Base-by-base conservation (phyloP, 1,140 invertebrate genomes). In the Brachystomella parvula region DNA sequence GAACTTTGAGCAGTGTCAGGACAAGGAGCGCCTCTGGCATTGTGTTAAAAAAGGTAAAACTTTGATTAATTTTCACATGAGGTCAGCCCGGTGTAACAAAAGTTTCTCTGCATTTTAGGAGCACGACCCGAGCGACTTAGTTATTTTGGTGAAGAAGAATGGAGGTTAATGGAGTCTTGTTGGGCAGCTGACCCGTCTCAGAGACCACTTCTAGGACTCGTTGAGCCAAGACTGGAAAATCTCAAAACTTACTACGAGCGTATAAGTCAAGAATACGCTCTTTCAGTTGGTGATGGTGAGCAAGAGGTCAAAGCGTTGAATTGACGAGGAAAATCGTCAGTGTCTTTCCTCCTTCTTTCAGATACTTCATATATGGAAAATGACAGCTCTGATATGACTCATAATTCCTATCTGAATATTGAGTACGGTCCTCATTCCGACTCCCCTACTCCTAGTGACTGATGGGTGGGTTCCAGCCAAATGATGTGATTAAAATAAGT, bases 21-120 rank as follows among this genome's bases (percentile, higher is more conserved):
- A 89, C 70, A 94, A 94, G 75, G 90, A 94, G 76, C 88, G 92
- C 73, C 77, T 94, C 0, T 94, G 90, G 90, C 88, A 79, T 53
- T 87, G 83, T 76, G 91, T 94, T 0, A 86, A 85, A 75, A 85
- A 85, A 87, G 90, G 90, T 92, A 78, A 35, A n/a, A 58, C 31
- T 56, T 6, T 62, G 24, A n/a, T 12, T 66, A 49, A 39, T 21
- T 56, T 64, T 12, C 31, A 15, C 49, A 26, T 56, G 47, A 44
- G 49, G 32, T 68, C 6, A 26, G 26, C 2, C 15, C n/a, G 9
- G 19, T 35, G 26, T 66, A 21, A 2, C 3, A n/a, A 39, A n/a
- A 3, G 29, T 9, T 57, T 49, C 21, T 64, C n/a, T 2, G 1
- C 3, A 33, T 64, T 70, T 72, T 60, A 83, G 83, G 83, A 61